phyloP scores from a whole-genome alignment of 2,888 invertebrate genomes.

The Leptinotarsa haldemani region DNA sequence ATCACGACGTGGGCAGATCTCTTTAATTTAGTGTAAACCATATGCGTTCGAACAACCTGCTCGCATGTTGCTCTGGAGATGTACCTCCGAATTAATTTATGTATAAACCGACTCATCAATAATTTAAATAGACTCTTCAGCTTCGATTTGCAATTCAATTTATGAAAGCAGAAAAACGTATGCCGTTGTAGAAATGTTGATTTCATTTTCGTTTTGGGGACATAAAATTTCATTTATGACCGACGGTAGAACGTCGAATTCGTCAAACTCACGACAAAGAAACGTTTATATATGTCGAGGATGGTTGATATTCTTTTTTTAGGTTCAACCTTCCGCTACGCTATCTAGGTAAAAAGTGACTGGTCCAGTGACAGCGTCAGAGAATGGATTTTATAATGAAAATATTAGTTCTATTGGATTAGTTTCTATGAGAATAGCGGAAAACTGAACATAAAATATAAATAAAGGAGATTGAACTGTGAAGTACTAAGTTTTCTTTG shows the following conservation, averaged over 20 bases:
- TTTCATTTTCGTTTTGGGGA: conserved; percentile 32
- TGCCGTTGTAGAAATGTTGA: conserved; percentile 19
- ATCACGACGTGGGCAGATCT: conserved; percentile 17
- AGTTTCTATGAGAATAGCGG: background rate
- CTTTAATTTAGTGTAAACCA: conserved; percentile 15
- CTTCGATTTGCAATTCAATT: conserved; percentile 45
- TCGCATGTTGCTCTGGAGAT: conserved; percentile 15
- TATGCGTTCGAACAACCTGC: conserved; percentile 28
- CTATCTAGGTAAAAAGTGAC: conserved; percentile 45
- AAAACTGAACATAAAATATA: background rate
- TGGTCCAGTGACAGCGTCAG: conserved; percentile 35
- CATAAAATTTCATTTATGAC: conserved; percentile 38
- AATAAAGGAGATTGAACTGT: background rate
- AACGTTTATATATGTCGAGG: conserved; percentile 50
- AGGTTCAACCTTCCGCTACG: conserved; percentile 36
- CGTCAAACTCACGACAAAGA: conserved; percentile 51
- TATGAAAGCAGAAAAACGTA: conserved; percentile 29
- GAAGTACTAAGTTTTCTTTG: too few species aligned
- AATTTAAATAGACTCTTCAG: conserved; percentile 45
- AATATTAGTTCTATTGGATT: background rate
- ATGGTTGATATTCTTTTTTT: conserved; percentile 46
- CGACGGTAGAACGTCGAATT: conserved; percentile 44
- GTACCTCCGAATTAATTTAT: conserved; percentile 38
- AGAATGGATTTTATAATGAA: background rate
- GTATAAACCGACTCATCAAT: conserved; percentile 43